phyloP scores from a whole-genome alignment of 2,888 invertebrate genomes.

The Epinotia brunnichana region DNA sequence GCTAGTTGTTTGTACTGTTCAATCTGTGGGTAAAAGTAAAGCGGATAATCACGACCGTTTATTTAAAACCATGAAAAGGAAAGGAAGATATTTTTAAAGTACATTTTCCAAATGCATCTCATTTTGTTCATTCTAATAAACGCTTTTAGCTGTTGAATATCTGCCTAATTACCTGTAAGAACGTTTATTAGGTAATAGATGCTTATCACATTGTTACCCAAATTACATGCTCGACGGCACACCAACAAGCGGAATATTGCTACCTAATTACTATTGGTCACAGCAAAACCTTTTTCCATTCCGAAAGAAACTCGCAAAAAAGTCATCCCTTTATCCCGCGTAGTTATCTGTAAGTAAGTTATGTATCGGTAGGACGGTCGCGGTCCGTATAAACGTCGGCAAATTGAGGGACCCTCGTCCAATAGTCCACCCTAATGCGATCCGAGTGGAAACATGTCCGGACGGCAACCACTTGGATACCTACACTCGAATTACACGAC shows the following conservation, averaged over 20 bases:
- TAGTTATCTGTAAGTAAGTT: constrained; percentile 52
- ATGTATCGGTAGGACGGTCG: constrained; percentile 49
- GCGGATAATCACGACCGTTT: neutral
- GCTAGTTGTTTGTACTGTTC: constrained; percentile 2
- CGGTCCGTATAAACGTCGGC: constrained; percentile 62
- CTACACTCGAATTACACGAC: constrained; percentile 58
- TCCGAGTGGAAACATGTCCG: constrained; percentile 58
- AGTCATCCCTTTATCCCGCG: constrained; percentile 46
- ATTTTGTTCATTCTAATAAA: neutral
- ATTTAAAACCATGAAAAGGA: neutral
- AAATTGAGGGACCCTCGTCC: constrained; percentile 68
- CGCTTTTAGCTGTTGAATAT: neutral
- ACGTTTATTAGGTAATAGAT: neutral
- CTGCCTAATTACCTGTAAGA: neutral
- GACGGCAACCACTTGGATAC: constrained; percentile 53
- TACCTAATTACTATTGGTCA: constrained; percentile 43
- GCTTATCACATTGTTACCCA: constrained; percentile 5
- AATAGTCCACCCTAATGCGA: constrained; percentile 54
- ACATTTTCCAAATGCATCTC: neutral
- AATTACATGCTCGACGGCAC: neutral
- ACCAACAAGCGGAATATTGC: constrained; percentile 26
- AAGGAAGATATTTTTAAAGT: neutral
- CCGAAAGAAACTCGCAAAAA: constrained; percentile 46
- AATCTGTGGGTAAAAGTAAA: neutral
- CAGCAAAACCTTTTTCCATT: constrained; percentile 48